Base-by-base conservation (phyloP, 2,113 vertebrate species). In the Labeo catla region DNA sequence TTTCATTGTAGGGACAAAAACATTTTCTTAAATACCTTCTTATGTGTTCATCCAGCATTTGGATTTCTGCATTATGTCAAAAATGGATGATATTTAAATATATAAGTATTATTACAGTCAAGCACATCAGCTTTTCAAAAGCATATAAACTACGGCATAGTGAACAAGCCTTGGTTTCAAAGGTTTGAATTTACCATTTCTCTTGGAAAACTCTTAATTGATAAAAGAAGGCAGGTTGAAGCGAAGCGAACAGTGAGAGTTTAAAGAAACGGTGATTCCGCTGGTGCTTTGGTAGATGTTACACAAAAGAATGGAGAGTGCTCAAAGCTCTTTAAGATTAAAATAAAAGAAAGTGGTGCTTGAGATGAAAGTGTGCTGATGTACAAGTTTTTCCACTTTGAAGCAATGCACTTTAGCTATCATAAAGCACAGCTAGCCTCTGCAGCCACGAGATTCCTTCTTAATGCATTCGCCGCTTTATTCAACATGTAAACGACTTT, bases 341-440 rank as follows among this genome's bases (percentile, higher is more conserved):
- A 84, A 72, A 77, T 50, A 79, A 76, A 70, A 57, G 15, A 57
- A n/a, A 36, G 15, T 23, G 11, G 28, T 65, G 76, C 1, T 15
- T 43, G 73, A 86, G 61, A 61, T 0, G 86, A 78, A 84, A 86
- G 88, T 23, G 6, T 79, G 61, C 81, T 43, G 50, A 91, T 84
- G 88, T 91, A 94, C 93, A 93, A 87, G 92, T 85, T 87, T 94
- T 93, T 93, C 90, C 91, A 93, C 93, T 93, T 92, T 90, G 89
- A 92, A 92, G 88, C 82, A 59, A 59, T 61, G 86, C 91, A 93
- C 91, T 92, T 91, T 65, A 89, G 87, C 87, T 79, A 91, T 90
- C 91, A 89, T 91, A 93, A 92, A 91, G 89, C 88, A 84, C 21
- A 83, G 90, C 86, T 89, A 87, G 87, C 74, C 84, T 61, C 86